A percentile compares a stretch with the other conserved stretches of the same genome.
These are phyloP conservation scores for Eleutherodactylus coqui DNA, from an alignment of 2,797 vertebrate genomes.

Conservation along the genomic window DNA sequence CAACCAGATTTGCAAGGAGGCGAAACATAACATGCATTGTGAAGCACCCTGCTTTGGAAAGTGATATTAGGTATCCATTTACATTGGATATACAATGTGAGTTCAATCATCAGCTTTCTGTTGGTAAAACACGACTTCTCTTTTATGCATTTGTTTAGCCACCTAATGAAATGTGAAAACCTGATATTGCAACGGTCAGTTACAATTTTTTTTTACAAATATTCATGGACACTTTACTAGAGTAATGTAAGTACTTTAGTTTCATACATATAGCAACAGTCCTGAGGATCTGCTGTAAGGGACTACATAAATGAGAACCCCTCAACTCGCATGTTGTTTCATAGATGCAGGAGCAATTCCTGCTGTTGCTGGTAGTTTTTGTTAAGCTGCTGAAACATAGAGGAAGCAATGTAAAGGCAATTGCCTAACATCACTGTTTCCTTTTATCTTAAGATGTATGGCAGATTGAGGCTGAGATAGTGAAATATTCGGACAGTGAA, in stretches of 20 bases:
- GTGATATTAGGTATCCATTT: slow-evolving; percentile 85
- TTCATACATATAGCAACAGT: not conserved
- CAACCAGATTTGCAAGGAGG: slow-evolving; percentile 87
- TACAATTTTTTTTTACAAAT: too few species aligned
- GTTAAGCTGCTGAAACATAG: not conserved
- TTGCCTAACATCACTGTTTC: not conserved
- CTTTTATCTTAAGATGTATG: not conserved
- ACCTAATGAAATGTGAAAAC: not conserved
- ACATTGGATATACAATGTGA: slow-evolving; percentile 91
- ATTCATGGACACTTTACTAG: too few species aligned
- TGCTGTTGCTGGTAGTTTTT: too few species aligned
- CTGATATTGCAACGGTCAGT: too few species aligned
- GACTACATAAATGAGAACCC: too few species aligned
- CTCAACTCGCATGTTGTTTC: too few species aligned
- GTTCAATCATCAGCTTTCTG: slow-evolving; percentile 69
- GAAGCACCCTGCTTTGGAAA: slow-evolving; percentile 88
- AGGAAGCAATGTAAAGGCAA: not conserved
- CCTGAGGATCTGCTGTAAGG: not conserved
- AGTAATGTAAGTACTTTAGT: not conserved
- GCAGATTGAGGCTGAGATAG: not conserved
- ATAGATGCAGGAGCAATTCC: too few species aligned
- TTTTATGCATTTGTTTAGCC: not conserved
- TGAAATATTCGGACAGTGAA: not conserved
- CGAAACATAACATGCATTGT: slow-evolving; percentile 89
- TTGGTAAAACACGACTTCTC: not conserved